Base-by-base conservation (phyloP, 1,140 invertebrate genomes). In the Drosophila nebulosa region DNA sequence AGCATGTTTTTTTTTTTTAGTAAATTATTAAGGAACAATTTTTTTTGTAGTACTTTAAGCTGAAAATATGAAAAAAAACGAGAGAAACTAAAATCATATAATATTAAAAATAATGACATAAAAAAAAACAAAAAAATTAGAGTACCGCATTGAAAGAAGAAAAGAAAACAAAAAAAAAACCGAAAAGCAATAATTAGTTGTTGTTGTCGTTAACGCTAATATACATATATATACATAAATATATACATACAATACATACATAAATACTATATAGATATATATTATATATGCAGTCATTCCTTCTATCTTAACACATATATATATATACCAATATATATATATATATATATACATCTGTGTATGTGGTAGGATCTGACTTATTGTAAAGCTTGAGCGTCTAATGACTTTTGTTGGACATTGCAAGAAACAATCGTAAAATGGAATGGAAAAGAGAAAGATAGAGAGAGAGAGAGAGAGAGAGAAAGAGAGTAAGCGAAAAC, bases 151-250 rank as follows among this genome's bases (percentile, higher is more conserved):
- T 78, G 78, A 80, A 76, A 46, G 39, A 46, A 85, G 71, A 79
- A 80, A 79, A 18, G 39, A 42, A 85, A 75, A 79, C 77, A 79
- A 42, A 18, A 42, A 85, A 75, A 84, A 83, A 86, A 86, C 83
- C 75, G 78, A 88, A 86, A 88, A 86, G 83, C 83, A 86, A 86
- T 86, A 86, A 86, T 86, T 86, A 86, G 74, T 86, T 86, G 81
- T 85, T 85, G 81, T 86, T 86, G 81, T 86, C 81, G 81, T 86
- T 86, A 86, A 46, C 39, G 39, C 39, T 85, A 69, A 71, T 61
- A 86, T 78, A 85, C 86, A 86, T 64, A 86, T 39, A 51, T 66
- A 78, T 58, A 36, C 53, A 70, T 32, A 74, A 66, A 65, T 55
- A 32, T 39, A 39, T 39, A 66, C n/a, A 86, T 78, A 85, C 86